Evolutionary conservation across 2,797 vertebrate genomes (phyloP).

Genomic region (Salmo trutta): DNA sequence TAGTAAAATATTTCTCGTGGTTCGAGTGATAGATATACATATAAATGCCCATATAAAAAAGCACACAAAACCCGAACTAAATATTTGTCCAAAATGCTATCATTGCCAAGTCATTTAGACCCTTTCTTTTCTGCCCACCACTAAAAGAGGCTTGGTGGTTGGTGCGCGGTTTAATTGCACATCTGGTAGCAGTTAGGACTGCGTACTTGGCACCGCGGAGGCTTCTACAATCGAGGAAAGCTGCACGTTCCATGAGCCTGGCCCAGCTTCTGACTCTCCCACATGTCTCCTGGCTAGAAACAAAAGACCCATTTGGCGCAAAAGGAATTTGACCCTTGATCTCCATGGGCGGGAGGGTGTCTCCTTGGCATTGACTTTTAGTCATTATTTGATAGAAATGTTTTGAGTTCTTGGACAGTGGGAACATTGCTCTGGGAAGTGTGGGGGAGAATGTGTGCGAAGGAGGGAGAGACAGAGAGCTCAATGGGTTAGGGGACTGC

Average conservation of each 20-base stretch:
- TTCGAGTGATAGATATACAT: conserved; percentile 40
- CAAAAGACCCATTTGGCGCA: conserved; percentile 43
- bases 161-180: conserved; percentile 57
- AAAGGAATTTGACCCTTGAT: conserved; percentile 29
- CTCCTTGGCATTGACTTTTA: conserved; percentile 11
- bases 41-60: conserved; percentile 25
- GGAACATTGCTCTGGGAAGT: not conserved
- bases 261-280: conserved; percentile 16
- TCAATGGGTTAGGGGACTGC: not conserved
- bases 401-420: conserved; percentile 13
- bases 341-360: conserved; percentile 10
- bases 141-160: conserved; percentile 48
- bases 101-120: conserved; percentile 49
- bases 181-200: conserved; percentile 70
- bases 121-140: conserved; percentile 40
- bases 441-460: not conserved
- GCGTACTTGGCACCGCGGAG: conserved; percentile 53
- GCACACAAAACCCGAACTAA: conserved; percentile 46
- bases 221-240: conserved; percentile 40
- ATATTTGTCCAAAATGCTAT: conserved; percentile 56
- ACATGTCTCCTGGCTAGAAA: conserved; percentile 29
- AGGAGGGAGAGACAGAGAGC: conserved; percentile 16
- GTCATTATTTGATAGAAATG: conserved; percentile 17
- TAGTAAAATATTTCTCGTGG: conserved; percentile 31
- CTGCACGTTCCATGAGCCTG: conserved; percentile 31